phyloP scores from a whole-genome alignment of 2,888 invertebrate species.

The Elysia crispata region DNA sequence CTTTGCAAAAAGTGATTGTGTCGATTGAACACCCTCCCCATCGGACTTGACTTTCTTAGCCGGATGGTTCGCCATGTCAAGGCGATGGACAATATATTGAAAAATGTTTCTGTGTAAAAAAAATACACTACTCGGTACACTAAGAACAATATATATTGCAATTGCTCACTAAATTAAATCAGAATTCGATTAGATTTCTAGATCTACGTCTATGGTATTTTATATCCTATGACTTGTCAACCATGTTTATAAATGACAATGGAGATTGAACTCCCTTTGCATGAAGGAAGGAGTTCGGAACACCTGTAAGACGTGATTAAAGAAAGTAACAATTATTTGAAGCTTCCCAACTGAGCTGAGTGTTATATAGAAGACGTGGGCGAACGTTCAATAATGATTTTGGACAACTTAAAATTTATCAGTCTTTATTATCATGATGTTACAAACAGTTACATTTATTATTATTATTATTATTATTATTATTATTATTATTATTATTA shows the following conservation, averaged over 20 bases:
- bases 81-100: neutral
- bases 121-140: no score
- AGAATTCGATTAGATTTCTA: neutral
- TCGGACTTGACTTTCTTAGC: constrained; percentile 23
- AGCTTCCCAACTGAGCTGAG: neutral
- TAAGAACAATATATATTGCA: no score
- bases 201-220: neutral
- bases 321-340: neutral
- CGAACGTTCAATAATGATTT: no score
- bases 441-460: neutral
- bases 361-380: no score
- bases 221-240: neutral
- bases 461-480: neutral
- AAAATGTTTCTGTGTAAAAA: no score
- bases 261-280: no score
- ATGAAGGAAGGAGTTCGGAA: no score
- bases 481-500: neutral
- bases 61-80: constrained; percentile 16
- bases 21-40: constrained; percentile 1
- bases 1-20: constrained; percentile 45
- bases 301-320: neutral
- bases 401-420: no score
- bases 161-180: no score
- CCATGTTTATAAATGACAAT: no score
- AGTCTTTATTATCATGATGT: neutral